Evolutionary conservation across 2,888 invertebrate species (phyloP).

Genomic region (Agonopterix heracliana): DNA sequence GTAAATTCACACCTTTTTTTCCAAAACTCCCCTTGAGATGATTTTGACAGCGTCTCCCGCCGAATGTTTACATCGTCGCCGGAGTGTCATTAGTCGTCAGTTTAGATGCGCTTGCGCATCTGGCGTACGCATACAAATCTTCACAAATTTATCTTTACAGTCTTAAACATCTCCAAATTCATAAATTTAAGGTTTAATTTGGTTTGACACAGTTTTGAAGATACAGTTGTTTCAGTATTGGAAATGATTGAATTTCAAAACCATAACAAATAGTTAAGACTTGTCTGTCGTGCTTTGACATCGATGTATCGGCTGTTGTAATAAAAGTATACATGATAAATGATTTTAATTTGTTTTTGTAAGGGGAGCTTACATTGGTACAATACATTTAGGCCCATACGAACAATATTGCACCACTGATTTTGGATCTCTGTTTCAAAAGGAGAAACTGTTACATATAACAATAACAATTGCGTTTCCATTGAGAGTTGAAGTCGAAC

Average conservation of each 20-base stretch:
- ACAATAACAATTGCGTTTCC: no score
- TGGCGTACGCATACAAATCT: constrained; percentile 49
- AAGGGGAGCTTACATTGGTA: not conserved
- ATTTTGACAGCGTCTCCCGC: constrained; percentile 56
- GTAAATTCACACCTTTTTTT: not conserved
- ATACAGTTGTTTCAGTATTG: constrained; percentile 22
- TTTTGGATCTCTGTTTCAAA: no score
- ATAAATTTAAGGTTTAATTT: no score
- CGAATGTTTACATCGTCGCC: constrained; percentile 69
- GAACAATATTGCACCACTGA: no score
- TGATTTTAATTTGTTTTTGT: constrained; percentile 8
- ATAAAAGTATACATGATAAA: constrained; percentile 18
- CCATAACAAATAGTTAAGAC: constrained; percentile 32
- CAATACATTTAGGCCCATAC: not conserved
- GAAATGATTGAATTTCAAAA: constrained; percentile 49
- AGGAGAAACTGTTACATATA: no score
- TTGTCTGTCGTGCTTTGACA: constrained; percentile 22
- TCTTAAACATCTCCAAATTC: no score
- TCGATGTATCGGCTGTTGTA: constrained; percentile 20
- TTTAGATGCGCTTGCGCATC: constrained; percentile 50
- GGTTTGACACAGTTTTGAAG: no score
- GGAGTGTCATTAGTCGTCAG: constrained; percentile 67
- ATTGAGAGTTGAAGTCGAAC: no score
- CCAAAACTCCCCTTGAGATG: constrained; percentile 33
- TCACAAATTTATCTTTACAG: not conserved